phyloP scores from a whole-genome alignment of 2,113 vertebrate species.

The Sturnus vulgaris region DNA sequence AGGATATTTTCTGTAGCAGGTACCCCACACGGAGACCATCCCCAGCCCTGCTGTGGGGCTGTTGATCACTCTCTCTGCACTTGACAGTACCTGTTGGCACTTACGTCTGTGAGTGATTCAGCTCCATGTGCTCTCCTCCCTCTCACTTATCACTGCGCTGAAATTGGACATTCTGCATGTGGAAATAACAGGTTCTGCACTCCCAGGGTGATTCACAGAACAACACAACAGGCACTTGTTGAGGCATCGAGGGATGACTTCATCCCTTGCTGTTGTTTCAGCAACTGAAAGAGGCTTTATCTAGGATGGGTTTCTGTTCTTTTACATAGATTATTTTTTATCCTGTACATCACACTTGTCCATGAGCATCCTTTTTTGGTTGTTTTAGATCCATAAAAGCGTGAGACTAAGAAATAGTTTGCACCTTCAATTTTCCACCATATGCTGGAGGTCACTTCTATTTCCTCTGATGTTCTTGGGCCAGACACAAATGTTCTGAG shows the following conservation, averaged over 20 bases:
- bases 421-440: background rate
- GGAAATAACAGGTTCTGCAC: constrained; percentile 31
- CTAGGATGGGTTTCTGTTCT: background rate
- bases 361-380: background rate
- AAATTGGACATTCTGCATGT: background rate
- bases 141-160: background rate
- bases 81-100: background rate
- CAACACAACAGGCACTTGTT: constrained; percentile 6
- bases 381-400: background rate
- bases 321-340: background rate
- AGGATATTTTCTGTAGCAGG: background rate
- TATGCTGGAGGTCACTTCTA: background rate
- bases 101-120: background rate
- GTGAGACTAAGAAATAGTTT: background rate
- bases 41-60: background rate
- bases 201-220: constrained; percentile 37
- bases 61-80: background rate
- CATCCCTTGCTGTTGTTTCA: constrained; percentile 32
- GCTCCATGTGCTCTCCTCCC: background rate
- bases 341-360: background rate
- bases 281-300: background rate
- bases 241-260: constrained; percentile 24
- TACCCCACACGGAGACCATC: background rate
- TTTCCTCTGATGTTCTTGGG: background rate
- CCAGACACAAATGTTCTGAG: background rate